Conservation (phyloP, 64 coral and sea anemone genomes). For the Astreopora myriophthalma region DNA sequence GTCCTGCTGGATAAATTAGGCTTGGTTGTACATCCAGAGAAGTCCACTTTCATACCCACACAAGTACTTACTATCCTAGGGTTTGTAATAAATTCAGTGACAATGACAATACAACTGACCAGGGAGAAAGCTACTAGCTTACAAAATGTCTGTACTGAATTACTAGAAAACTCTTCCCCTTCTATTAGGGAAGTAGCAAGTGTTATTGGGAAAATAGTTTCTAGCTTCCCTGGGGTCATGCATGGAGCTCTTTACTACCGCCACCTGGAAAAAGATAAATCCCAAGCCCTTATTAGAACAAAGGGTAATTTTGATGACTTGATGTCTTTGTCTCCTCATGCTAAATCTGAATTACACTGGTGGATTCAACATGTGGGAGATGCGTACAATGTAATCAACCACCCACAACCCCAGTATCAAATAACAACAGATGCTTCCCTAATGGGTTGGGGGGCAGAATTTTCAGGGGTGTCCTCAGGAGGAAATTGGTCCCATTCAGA, state of each 20-base stretch:
- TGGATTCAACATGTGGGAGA: slow-evolving; percentile 15
- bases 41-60: slow-evolving; percentile 8
- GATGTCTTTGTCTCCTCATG: slow-evolving; percentile 12
- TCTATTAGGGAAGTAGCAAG: slow-evolving; percentile 1
- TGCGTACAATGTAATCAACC: not conserved
- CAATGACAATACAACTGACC: slow-evolving; percentile 35
- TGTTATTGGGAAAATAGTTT: slow-evolving; percentile 2
- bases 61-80: not conserved
- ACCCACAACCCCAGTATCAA: not conserved
- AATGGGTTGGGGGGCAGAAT: slow-evolving; percentile 23
- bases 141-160: not conserved
- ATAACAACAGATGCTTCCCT: slow-evolving; percentile 56
- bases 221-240: slow-evolving; percentile 48
- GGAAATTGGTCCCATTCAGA: slow-evolving; percentile 49
- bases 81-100: slow-evolving; percentile 23
- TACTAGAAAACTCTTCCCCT: not conserved
- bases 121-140: not conserved
- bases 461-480: slow-evolving; percentile 4
- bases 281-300: slow-evolving; percentile 13
- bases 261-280: slow-evolving; percentile 48
- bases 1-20: not conserved
- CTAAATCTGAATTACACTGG: slow-evolving; percentile 48
- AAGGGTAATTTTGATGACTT: slow-evolving; percentile 47
- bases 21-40: not conserved
- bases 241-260: slow-evolving; percentile 15